A percentile compares a stretch with the other conserved stretches of the same genome.
These are phyloP conservation scores for Tenthredo scrophulariae DNA, from an alignment of 2,888 invertebrate species.

Conservation along the genomic window DNA sequence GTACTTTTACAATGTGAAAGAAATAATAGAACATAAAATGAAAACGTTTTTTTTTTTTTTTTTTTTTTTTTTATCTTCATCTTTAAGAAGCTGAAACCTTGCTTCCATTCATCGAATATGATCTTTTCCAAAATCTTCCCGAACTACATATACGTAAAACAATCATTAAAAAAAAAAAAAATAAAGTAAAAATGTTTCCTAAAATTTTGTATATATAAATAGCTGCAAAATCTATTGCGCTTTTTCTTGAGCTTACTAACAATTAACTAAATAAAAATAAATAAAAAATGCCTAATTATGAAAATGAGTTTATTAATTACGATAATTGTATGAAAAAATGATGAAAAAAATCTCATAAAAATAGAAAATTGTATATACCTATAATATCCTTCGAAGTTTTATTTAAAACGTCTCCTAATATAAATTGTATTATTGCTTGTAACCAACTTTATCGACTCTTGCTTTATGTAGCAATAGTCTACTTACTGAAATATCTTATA, in stretches of 20 bases:
- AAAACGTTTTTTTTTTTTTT: neutral
- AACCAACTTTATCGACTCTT: slow-evolving; percentile 22
- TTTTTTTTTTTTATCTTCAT: neutral
- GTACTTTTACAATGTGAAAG: neutral
- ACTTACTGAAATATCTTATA: slow-evolving; percentile 22
- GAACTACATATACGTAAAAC: slow-evolving; percentile 22
- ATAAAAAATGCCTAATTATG: slow-evolving; percentile 25
- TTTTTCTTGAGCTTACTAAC: slow-evolving; percentile 60
- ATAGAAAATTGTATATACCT: slow-evolving; percentile 38
- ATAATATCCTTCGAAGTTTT: slow-evolving; percentile 31
- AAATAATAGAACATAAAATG: neutral
- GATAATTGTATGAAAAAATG: slow-evolving; percentile 19
- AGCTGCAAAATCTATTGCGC: slow-evolving; percentile 57
- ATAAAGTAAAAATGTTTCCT: neutral
- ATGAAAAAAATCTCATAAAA: neutral
- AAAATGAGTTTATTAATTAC: slow-evolving; percentile 37
- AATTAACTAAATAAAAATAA: slow-evolving; percentile 56
- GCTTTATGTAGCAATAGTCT: slow-evolving; percentile 20
- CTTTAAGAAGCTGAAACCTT: neutral
- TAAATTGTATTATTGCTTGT: slow-evolving; percentile 26
- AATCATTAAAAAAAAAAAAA: slow-evolving; percentile 8
- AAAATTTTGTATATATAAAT: slow-evolving; percentile 39
- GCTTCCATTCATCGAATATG: slow-evolving; percentile 22
- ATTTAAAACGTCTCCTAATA: slow-evolving; percentile 23
- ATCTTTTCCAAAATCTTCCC: slow-evolving; percentile 34